A percentile compares a stretch with the other conserved stretches of the same genome.
Evolutionary conservation across 2,797 vertebrate species (phyloP).

Genomic region (Acanthiza pusilla): DNA sequence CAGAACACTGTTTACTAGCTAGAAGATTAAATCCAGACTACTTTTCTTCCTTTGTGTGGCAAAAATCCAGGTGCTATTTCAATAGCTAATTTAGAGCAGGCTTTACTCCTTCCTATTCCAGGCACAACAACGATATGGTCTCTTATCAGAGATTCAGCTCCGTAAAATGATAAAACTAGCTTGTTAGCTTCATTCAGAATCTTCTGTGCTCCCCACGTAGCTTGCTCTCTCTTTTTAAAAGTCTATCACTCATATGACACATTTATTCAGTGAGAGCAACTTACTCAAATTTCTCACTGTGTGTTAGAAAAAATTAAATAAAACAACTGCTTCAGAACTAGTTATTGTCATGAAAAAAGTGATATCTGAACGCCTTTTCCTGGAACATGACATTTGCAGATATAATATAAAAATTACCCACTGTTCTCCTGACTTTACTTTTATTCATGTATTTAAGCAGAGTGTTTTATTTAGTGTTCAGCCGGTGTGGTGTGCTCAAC

Average conservation of each 20-base stretch:
- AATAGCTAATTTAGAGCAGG: background rate
- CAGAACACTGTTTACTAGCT: background rate
- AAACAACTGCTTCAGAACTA: background rate
- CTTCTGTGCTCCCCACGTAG: background rate
- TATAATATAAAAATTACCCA: background rate
- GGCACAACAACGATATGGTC: background rate
- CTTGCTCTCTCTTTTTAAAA: background rate
- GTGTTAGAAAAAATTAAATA: background rate
- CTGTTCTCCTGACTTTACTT: background rate
- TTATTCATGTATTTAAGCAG: background rate
- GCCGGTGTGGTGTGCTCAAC: background rate
- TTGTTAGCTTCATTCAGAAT: background rate
- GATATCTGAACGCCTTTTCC: background rate
- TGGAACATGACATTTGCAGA: background rate
- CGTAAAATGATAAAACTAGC: background rate
- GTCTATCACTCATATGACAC: background rate
- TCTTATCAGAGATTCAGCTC: background rate
- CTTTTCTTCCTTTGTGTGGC: background rate
- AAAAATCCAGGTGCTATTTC: slow-evolving; percentile 4
- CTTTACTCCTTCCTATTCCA: background rate
- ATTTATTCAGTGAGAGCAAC: background rate
- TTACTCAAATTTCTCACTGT: background rate
- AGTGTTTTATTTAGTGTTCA: background rate
- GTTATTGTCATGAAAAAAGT: background rate
- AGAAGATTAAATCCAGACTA: background rate